These are phyloP conservation scores for Leistus spinibarbis DNA, from an alignment of 2,888 invertebrate genomes.

Conservation along the genomic window DNA sequence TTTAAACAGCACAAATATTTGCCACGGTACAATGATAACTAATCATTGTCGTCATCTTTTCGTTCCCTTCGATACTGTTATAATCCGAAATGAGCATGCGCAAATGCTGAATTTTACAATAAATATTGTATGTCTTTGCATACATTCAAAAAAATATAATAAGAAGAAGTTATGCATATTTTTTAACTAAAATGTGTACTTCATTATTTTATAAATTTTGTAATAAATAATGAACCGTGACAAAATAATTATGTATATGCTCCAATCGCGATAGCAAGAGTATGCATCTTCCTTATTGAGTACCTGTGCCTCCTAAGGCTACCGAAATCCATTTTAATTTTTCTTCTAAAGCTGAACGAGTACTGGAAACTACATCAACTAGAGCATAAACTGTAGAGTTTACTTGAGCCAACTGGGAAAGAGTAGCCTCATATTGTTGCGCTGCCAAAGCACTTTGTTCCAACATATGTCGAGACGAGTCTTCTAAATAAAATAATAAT, in stretches of 20 bases:
- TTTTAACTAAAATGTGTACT: too few species aligned
- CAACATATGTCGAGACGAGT: constrained; percentile 56
- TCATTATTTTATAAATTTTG: too few species aligned
- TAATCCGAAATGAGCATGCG: too few species aligned
- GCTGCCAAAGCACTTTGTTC: constrained; percentile 59
- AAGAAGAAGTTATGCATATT: background rate
- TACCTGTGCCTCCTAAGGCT: constrained; percentile 53
- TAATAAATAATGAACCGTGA: too few species aligned
- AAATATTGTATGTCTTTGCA: too few species aligned
- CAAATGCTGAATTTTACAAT: too few species aligned
- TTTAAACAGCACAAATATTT: too few species aligned
- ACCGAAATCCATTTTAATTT: constrained; percentile 51
- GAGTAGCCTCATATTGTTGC: constrained; percentile 58
- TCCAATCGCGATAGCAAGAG: background rate
- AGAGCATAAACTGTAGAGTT: constrained; percentile 60
- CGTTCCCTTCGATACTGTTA: too few species aligned
- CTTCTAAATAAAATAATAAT: constrained; percentile 49
- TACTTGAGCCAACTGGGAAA: constrained; percentile 60
- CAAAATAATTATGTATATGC: too few species aligned
- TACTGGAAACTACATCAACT: constrained; percentile 51
- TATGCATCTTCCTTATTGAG: background rate
- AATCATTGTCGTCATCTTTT: too few species aligned
- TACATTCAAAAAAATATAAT: background rate
- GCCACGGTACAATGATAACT: too few species aligned
- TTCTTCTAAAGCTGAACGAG: constrained; percentile 53